Percentiles rank a stretch among this genome's conserved stretches.
phyloP scores from a whole-genome alignment of 2,797 vertebrate species.

The Anolis apletophallus region DNA sequence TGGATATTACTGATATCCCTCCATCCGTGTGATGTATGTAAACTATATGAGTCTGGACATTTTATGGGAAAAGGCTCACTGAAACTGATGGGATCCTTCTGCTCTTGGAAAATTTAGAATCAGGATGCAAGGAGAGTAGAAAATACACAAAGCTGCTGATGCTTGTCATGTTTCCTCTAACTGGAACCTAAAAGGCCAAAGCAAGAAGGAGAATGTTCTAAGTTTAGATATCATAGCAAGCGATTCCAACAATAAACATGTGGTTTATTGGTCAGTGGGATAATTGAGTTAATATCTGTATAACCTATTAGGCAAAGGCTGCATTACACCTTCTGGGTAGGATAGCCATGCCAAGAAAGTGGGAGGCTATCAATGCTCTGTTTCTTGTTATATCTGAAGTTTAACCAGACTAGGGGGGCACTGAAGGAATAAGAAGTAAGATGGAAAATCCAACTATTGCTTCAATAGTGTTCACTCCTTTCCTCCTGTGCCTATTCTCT shows the following conservation, averaged over 20 bases:
- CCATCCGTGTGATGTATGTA: neutral
- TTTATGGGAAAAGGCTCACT: neutral
- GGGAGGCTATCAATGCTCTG: neutral
- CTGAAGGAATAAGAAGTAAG: neutral
- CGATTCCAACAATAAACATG: neutral
- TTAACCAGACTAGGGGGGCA: no score
- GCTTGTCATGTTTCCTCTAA: neutral
- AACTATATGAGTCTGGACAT: neutral
- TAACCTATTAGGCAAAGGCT: neutral
- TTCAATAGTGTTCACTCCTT: neutral
- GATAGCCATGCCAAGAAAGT: neutral
- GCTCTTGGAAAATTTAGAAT: neutral
- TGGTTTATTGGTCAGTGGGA: neutral
- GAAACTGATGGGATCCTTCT: neutral
- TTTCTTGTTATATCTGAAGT: neutral
- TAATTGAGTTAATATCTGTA: neutral
- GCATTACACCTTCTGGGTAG: neutral
- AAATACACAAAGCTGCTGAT: no score
- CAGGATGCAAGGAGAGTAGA: neutral
- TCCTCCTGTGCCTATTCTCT: neutral
- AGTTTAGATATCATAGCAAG: neutral
- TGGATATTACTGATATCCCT: neutral
- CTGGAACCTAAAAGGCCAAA: neutral
- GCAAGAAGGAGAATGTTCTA: neutral
- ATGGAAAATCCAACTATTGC: neutral